Evolutionary conservation across 2,113 vertebrate genomes (phyloP).

Genomic region (Triplophysa dalaica): DNA sequence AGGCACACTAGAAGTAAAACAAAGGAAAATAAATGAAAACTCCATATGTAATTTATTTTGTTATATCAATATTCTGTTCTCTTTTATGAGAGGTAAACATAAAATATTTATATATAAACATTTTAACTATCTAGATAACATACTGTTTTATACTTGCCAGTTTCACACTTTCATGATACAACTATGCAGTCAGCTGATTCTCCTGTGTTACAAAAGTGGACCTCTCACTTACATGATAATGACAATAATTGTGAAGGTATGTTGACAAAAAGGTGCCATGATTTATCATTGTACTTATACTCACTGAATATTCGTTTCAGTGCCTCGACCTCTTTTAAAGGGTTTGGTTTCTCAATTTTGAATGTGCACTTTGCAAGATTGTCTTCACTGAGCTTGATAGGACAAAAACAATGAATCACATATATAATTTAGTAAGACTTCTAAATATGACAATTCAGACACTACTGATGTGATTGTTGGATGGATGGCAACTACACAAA

Average conservation of each 20-base stretch:
- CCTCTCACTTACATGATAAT: neutral
- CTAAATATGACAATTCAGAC: neutral
- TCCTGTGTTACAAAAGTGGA: neutral
- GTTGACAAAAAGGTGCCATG: neutral
- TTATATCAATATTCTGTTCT: neutral
- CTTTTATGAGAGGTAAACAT: no score
- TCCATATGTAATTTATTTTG: neutral
- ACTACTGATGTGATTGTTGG: neutral
- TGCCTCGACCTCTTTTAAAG: constrained; percentile 19
- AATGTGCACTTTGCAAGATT: constrained; percentile 23
- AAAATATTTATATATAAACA: no score
- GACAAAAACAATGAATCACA: neutral
- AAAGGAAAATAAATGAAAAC: neutral
- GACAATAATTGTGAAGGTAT: neutral
- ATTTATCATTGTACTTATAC: neutral
- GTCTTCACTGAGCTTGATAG: constrained; percentile 8
- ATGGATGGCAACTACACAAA: no score
- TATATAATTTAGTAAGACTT: neutral
- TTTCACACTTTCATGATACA: neutral
- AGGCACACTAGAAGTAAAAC: constrained; percentile 2
- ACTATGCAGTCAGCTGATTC: constrained; percentile 3
- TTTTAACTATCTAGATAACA: neutral
- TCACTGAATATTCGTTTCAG: constrained; percentile 27
- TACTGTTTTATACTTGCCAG: neutral
- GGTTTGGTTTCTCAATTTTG: constrained; percentile 32